A percentile compares a stretch with the other conserved stretches of the same genome.
phyloP scores from a whole-genome alignment of 2,797 vertebrate genomes.

The Peromyscus nudipes region DNA sequence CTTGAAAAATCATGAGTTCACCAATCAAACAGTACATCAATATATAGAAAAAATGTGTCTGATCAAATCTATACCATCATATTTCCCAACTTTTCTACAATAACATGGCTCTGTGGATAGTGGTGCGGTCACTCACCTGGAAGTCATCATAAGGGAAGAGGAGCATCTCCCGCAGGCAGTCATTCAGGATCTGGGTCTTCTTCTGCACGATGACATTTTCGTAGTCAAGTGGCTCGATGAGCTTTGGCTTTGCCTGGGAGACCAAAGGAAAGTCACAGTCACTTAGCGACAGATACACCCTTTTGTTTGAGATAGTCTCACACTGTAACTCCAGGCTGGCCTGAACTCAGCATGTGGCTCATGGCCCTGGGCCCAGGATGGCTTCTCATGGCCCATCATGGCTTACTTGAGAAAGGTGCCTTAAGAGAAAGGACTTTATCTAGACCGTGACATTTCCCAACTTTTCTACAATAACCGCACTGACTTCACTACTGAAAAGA shows the following conservation, averaged over 20 bases:
- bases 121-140: conserved; percentile 89
- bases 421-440: not conserved
- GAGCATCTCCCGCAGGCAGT: conserved; percentile 96
- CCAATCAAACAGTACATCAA: not conserved
- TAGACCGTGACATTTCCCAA: not conserved
- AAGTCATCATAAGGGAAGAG: conserved; percentile 98
- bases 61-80: not conserved
- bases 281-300: not conserved
- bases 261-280: conserved; percentile 25
- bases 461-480: not conserved
- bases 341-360: too few species aligned
- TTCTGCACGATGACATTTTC: conserved; percentile 96
- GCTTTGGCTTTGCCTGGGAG: conserved; percentile 95
- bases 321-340: not conserved
- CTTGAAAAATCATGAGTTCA: conserved; percentile 46
- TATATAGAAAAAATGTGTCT: not conserved
- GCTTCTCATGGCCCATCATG: not conserved
- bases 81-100: not conserved
- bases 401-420: not conserved
- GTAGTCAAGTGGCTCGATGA: conserved; percentile 98
- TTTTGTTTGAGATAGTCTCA: not conserved
- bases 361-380: not conserved
- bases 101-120: not conserved
- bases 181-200: conserved; percentile 97
- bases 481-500: conserved; percentile 14